phyloP scores from a whole-genome alignment of 2,113 vertebrate species.

The Pantherophis guttatus region DNA sequence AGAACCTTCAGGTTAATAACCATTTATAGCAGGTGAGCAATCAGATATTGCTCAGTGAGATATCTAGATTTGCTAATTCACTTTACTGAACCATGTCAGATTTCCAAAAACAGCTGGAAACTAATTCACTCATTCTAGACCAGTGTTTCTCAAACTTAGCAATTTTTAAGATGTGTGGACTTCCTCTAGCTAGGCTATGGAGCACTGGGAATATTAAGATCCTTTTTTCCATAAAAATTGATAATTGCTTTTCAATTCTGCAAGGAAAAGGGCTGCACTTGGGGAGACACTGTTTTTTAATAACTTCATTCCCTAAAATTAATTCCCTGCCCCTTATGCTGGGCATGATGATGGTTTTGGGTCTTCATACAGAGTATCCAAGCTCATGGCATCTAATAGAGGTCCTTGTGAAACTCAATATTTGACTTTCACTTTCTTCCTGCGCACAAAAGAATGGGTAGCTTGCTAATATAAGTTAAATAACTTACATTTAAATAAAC shows the following conservation, averaged over 20 bases:
- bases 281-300: background rate
- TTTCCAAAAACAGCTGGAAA: background rate
- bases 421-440: background rate
- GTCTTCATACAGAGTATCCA: background rate
- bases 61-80: background rate
- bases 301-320: background rate
- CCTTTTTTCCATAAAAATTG: background rate
- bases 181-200: background rate
- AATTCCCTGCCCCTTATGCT: background rate
- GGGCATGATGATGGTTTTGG: background rate
- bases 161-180: background rate
- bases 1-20: background rate
- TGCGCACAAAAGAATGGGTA: background rate
- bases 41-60: background rate
- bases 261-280: background rate
- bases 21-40: background rate
- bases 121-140: background rate
- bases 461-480: background rate
- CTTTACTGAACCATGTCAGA: background rate
- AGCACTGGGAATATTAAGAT: background rate
- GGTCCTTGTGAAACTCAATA: background rate
- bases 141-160: background rate
- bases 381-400: background rate
- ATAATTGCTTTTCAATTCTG: background rate
- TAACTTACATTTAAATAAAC: background rate